Percentiles rank a stretch among this genome's conserved stretches.
phyloP scores from a whole-genome alignment of 2,888 invertebrate species.

The Germaria angustata region DNA sequence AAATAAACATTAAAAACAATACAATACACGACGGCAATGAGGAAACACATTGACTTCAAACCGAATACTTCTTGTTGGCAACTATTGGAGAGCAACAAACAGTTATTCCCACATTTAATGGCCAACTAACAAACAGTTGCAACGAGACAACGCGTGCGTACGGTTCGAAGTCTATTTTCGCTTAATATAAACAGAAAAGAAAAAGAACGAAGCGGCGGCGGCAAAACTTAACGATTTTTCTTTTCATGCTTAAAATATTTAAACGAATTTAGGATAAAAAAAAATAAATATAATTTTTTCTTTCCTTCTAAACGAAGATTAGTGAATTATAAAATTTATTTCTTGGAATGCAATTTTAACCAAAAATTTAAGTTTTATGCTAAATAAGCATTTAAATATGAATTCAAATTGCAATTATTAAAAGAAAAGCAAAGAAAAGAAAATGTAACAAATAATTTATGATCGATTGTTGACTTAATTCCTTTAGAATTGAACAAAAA shows the following conservation, averaged over 20 bases:
- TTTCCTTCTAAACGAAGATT: neutral
- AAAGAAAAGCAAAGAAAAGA: neutral
- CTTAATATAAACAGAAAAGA: neutral
- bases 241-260: neutral
- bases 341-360: slow-evolving; percentile 41
- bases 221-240: neutral
- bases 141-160: slow-evolving; percentile 75
- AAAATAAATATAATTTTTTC: too few species aligned
- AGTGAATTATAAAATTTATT: neutral
- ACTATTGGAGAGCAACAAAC: slow-evolving; percentile 59
- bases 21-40: slow-evolving; percentile 5
- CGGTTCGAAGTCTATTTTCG: slow-evolving; percentile 68
- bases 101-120: slow-evolving; percentile 67
- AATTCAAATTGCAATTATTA: neutral
- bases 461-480: slow-evolving; percentile 50
- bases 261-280: slow-evolving; percentile 26
- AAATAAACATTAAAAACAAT: slow-evolving; percentile 17
- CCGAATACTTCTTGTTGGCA: slow-evolving; percentile 61
- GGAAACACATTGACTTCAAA: slow-evolving; percentile 59
- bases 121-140: slow-evolving; percentile 72
- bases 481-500: slow-evolving; percentile 17
- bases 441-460: slow-evolving; percentile 31
- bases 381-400: slow-evolving; percentile 36
- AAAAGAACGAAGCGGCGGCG: neutral
- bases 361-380: slow-evolving; percentile 23